A percentile compares a stretch with the other conserved stretches of the same genome.
phyloP scores from a whole-genome alignment of 2,797 vertebrate genomes.

The Clarias pachynema region DNA sequence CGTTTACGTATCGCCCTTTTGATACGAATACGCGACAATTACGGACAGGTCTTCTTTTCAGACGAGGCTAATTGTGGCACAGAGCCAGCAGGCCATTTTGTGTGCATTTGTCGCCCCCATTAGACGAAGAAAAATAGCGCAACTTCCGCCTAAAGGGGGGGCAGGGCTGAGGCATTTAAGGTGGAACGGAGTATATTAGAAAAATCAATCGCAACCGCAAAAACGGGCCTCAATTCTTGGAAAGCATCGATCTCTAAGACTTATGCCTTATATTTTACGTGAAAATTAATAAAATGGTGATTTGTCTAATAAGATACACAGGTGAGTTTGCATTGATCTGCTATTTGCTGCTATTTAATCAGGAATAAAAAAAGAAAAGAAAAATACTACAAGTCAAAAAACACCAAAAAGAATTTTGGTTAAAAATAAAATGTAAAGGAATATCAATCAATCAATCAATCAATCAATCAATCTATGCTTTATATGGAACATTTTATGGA shows the following conservation, averaged over 20 bases:
- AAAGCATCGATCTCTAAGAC: background rate
- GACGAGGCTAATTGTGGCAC: conserved; percentile 10
- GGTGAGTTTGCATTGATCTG: background rate
- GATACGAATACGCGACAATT: conserved; percentile 16
- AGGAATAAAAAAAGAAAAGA: background rate
- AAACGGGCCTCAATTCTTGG: background rate
- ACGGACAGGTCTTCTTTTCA: conserved; percentile 32
- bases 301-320: background rate
- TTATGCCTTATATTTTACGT: background rate
- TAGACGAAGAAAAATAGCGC: background rate
- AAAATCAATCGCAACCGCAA: background rate
- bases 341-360: background rate
- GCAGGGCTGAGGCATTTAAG: conserved; percentile 53
- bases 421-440: background rate
- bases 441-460: too few relatives aligned
- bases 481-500: too few relatives aligned
- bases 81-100: background rate
- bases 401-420: background rate
- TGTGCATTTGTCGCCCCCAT: conserved; percentile 45
- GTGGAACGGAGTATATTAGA: conserved; percentile 48
- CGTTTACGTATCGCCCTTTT: conserved; percentile 15
- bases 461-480: too few relatives aligned
- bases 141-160: conserved; percentile 46
- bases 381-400: background rate
- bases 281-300: background rate